A percentile compares a stretch with the other conserved stretches of the same genome.
These are phyloP conservation scores for Laupala kohalensis DNA, from an alignment of 1,140 invertebrate species.

Conservation along the genomic window DNA sequence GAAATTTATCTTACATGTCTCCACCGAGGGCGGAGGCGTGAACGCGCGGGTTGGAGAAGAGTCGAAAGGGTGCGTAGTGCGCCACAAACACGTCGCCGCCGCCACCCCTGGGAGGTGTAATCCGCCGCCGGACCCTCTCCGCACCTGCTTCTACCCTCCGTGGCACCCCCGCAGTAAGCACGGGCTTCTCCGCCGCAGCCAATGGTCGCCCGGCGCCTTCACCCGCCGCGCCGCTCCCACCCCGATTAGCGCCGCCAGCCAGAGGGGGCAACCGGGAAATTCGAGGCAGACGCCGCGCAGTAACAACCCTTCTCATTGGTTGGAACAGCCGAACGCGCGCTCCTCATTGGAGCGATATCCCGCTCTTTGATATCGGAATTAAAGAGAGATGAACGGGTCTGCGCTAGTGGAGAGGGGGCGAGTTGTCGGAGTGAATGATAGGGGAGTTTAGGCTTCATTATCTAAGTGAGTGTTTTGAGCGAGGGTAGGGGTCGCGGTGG, in stretches of 20 bases:
- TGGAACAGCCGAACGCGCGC: background rate
- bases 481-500: background rate
- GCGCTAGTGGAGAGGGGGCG: constrained; percentile 1
- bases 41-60: too few relatives aligned
- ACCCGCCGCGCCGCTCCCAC: background rate
- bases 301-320: constrained; percentile 1
- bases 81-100: too few relatives aligned
- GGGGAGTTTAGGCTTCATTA: constrained; percentile 13
- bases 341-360: constrained; percentile 1
- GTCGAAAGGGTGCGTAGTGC: too few relatives aligned
- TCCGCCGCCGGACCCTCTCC: background rate
- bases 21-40: too few relatives aligned
- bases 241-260: background rate
- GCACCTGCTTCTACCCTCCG: background rate
- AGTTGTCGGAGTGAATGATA: constrained; percentile 4
- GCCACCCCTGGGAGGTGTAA: too few relatives aligned
- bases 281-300: too few relatives aligned
- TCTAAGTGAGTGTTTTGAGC: constrained; percentile 9
- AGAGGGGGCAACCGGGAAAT: background rate
- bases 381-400: background rate
- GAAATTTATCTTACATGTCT: too few relatives aligned
- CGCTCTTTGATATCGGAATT: constrained; percentile 3
- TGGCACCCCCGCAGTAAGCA: background rate
- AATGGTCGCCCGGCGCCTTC: background rate
- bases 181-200: background rate